These are phyloP conservation scores for Pilophorus perplexus DNA, from an alignment of 2,888 invertebrate genomes.

Conservation along the genomic window DNA sequence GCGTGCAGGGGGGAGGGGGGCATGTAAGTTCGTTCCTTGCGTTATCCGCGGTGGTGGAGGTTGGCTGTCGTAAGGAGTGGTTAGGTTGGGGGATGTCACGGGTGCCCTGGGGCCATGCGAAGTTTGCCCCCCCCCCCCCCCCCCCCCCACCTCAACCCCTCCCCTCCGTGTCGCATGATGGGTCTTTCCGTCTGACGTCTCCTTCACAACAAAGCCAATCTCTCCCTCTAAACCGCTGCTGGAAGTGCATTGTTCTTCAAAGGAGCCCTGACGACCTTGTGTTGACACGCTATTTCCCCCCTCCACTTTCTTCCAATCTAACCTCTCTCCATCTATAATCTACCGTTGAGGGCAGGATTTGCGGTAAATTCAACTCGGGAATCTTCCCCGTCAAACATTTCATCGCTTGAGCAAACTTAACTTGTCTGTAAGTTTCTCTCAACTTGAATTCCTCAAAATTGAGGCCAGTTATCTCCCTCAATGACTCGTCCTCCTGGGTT, in stretches of 20 bases:
- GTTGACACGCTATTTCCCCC: slow-evolving; percentile 15
- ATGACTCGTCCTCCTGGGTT: too few species aligned
- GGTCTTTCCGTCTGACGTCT: background rate
- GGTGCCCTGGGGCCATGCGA: slow-evolving; percentile 37
- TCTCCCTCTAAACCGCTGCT: background rate
- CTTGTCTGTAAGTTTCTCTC: too few species aligned
- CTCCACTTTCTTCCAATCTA: background rate
- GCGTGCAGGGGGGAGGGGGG: background rate
- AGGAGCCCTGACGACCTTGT: slow-evolving; percentile 26
- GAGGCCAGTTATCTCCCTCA: too few species aligned
- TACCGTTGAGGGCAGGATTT: too few species aligned
- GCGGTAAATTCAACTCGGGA: too few species aligned
- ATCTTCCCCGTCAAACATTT: too few species aligned
- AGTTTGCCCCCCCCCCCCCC: slow-evolving; percentile 23
- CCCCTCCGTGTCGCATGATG: background rate
- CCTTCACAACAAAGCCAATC: background rate
- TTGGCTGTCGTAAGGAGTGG: background rate
- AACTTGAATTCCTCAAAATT: too few species aligned
- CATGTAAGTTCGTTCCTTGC: background rate
- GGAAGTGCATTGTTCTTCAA: slow-evolving; percentile 28
- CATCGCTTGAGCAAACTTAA: too few species aligned
- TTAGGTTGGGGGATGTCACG: slow-evolving; percentile 14
- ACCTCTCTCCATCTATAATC: too few species aligned
- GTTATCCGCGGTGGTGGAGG: slow-evolving; percentile 15
- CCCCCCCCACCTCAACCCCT: background rate